Percentiles rank a stretch among this genome's conserved stretches.
These are phyloP conservation scores for Campylomormyrus numenius DNA, from an alignment of 2,113 vertebrate species.

Conservation along the genomic window DNA sequence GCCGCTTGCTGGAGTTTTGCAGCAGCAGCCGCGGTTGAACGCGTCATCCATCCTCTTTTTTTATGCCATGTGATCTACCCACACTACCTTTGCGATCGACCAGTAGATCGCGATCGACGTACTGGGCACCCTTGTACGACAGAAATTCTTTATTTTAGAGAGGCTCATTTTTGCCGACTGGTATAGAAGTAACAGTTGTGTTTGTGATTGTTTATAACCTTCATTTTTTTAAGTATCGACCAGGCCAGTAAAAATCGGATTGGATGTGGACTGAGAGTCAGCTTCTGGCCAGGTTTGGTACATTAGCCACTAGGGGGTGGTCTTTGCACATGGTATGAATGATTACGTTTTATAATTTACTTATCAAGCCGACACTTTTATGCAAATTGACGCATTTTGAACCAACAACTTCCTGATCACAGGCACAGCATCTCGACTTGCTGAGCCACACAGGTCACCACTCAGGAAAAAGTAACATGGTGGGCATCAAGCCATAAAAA, in stretches of 20 bases:
- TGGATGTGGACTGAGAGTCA: not conserved
- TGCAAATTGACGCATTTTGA: not conserved
- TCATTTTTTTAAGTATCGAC: not conserved
- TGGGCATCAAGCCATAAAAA: too few relatives aligned
- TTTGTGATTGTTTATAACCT: not conserved
- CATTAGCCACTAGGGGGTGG: not conserved
- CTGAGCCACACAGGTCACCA: too few relatives aligned
- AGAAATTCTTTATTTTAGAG: not conserved
- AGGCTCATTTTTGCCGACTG: not conserved
- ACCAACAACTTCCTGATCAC: too few relatives aligned
- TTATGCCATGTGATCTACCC: too few relatives aligned
- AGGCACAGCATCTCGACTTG: too few relatives aligned
- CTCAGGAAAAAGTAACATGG: too few relatives aligned
- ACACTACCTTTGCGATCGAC: too few relatives aligned
- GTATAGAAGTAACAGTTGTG: not conserved
- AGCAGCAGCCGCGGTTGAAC: too few relatives aligned
- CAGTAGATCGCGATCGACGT: too few relatives aligned
- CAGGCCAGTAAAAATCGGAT: not conserved
- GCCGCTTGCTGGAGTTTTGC: too few relatives aligned
- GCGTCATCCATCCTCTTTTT: too few relatives aligned
- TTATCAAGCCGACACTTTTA: not conserved
- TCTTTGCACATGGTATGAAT: not conserved
- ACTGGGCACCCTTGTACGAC: not conserved
- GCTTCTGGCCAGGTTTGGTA: not conserved
- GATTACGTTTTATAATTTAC: not conserved